Evolutionary conservation across 2,797 vertebrate genomes (phyloP).

Genomic region (Mycteria americana): DNA sequence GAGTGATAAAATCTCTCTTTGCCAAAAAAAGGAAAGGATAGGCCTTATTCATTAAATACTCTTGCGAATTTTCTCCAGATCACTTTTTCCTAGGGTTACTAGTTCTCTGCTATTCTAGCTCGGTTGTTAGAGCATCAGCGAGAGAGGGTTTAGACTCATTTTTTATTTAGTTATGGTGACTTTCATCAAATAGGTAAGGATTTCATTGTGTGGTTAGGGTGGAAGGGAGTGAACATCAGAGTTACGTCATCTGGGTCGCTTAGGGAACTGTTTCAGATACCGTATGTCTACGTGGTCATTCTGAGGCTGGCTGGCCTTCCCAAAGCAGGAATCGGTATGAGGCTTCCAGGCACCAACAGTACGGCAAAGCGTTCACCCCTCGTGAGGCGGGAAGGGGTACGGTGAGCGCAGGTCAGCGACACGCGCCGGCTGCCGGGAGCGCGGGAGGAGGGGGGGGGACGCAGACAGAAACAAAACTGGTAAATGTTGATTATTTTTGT

Average conservation of each 20-base stretch:
- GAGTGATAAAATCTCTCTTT: neutral
- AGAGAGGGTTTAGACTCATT: neutral
- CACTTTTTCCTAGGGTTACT: neutral
- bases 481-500: neutral
- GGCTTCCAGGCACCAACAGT: neutral
- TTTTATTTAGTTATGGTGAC: neutral
- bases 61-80: neutral
- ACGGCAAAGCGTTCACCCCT: neutral
- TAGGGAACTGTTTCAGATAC: neutral
- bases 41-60: neutral
- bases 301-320: neutral
- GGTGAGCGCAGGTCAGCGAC: neutral
- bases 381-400: neutral
- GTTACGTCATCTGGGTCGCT: neutral
- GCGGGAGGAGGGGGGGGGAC: accelerated
- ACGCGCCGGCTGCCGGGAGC: accelerated
- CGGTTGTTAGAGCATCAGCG: neutral
- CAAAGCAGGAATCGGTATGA: neutral
- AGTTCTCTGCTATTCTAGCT: neutral
- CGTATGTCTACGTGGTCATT: neutral
- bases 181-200: neutral
- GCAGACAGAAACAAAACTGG: neutral
- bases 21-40: neutral
- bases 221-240: neutral
- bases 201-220: neutral